Conservation (phyloP, 1,140 invertebrate genomes). For the Drosophila sucinea region DNA sequence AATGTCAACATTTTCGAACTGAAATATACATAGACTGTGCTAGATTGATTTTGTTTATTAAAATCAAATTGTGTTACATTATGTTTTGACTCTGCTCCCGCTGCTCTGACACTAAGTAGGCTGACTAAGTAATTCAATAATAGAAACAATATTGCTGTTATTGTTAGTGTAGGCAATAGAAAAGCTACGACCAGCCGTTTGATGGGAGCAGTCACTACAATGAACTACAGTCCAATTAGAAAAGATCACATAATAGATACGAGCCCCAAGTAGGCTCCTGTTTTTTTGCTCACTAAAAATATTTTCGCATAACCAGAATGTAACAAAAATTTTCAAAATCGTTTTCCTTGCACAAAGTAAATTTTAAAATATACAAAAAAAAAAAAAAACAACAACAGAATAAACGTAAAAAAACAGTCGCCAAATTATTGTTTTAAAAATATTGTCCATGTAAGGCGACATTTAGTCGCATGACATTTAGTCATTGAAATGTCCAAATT, state of each 20-base stretch:
- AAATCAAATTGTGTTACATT: no score
- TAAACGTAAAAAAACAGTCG: neutral
- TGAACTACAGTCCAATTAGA: no score
- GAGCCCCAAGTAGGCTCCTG: neutral
- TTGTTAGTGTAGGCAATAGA: no score
- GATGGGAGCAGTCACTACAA: no score
- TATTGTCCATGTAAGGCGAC: neutral
- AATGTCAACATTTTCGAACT: neutral
- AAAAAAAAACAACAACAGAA: slow-evolving; percentile 5
- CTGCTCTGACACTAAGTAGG: no score
- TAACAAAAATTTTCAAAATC: slow-evolving; percentile 8
- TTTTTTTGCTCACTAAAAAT: neutral
- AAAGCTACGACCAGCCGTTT: no score
- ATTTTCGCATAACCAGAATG: slow-evolving; percentile 4
- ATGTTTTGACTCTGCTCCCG: no score
- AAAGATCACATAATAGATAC: neutral
- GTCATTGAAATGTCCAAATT: slow-evolving; percentile 42
- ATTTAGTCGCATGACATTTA: neutral
- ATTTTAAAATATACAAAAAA: neutral
- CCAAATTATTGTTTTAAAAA: slow-evolving; percentile 2
- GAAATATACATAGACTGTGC: neutral
- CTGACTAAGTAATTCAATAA: no score
- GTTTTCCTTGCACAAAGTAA: slow-evolving; percentile 9
- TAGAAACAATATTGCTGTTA: no score
- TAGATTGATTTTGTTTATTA: neutral